A percentile compares a stretch with the other conserved stretches of the same genome.
phyloP scores from a whole-genome alignment of 2,113 vertebrate species.

The Hemicordylus capensis region DNA sequence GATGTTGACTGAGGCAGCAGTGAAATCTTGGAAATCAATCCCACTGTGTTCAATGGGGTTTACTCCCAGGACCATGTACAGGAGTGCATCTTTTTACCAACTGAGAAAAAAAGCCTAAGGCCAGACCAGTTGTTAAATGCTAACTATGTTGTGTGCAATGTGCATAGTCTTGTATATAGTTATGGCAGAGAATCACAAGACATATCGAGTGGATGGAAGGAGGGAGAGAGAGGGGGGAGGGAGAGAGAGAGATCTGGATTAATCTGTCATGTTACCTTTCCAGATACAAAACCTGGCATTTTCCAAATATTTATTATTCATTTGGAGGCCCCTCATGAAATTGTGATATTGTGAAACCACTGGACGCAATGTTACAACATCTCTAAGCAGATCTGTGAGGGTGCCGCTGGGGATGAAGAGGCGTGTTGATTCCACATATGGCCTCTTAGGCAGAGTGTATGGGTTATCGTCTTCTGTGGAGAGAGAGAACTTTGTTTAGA shows the following conservation, averaged over 20 bases:
- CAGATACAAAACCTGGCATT: slow-evolving; percentile 60
- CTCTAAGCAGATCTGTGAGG: slow-evolving; percentile 50
- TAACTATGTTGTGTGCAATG: background rate
- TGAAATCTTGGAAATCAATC: too few relatives aligned
- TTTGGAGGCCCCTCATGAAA: slow-evolving; percentile 67
- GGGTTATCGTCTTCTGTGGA: slow-evolving; percentile 34
- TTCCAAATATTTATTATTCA: slow-evolving; percentile 61
- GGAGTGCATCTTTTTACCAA: background rate
- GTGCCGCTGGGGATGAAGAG: slow-evolving; percentile 56
- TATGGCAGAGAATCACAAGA: background rate
- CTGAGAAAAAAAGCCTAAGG: background rate
- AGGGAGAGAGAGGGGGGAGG: background rate
- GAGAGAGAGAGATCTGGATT: background rate
- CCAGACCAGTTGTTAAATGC: background rate
- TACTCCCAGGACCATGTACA: background rate
- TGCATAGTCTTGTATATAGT: background rate
- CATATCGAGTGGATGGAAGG: too few relatives aligned
- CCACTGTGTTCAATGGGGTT: background rate
- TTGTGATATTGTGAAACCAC: slow-evolving; percentile 60
- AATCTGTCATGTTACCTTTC: slow-evolving; percentile 59
- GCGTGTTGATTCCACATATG: slow-evolving; percentile 46
- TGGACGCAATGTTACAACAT: slow-evolving; percentile 56
- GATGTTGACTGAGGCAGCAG: background rate
- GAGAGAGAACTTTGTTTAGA: background rate
- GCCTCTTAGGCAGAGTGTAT: slow-evolving; percentile 28